Conservation (phyloP, 2,888 invertebrate species). For the Drosophila limbata region DNA sequence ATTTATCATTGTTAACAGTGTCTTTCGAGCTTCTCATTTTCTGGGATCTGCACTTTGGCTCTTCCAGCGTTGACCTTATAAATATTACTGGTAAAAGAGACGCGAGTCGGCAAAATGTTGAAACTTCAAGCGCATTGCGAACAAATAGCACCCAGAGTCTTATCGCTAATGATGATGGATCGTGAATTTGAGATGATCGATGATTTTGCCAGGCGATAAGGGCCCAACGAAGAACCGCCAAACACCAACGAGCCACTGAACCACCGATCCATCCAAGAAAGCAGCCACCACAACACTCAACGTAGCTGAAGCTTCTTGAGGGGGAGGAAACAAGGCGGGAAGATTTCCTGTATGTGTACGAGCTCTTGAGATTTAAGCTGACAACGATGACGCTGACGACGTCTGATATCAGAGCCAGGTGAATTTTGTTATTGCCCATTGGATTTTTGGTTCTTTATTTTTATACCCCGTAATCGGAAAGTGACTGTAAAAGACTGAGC, state of each 20-base stretch:
- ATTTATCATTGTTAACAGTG: conserved; percentile 19
- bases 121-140: conserved; percentile 66
- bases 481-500: background rate
- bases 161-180: conserved; percentile 81
- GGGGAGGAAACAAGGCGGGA: background rate
- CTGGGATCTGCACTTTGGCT: conserved; percentile 41
- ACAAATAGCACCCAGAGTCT: conserved; percentile 31
- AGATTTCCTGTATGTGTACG: conserved; percentile 26
- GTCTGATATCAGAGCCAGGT: conserved; percentile 43
- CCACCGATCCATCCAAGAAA: conserved; percentile 8
- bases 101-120: conserved; percentile 43
- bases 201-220: conserved; percentile 67
- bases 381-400: conserved; percentile 22
- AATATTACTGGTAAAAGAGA: background rate
- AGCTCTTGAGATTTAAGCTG: conserved; percentile 70
- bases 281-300: conserved; percentile 5
- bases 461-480: conserved; percentile 13
- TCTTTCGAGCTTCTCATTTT: background rate
- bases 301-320: background rate
- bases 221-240: background rate
- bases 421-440: conserved; percentile 27
- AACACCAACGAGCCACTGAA: background rate
- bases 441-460: conserved; percentile 15
- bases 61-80: conserved; percentile 11
- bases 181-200: conserved; percentile 81